phyloP scores from a whole-genome alignment of 2,113 vertebrate genomes.

The Paratilapia polleni region DNA sequence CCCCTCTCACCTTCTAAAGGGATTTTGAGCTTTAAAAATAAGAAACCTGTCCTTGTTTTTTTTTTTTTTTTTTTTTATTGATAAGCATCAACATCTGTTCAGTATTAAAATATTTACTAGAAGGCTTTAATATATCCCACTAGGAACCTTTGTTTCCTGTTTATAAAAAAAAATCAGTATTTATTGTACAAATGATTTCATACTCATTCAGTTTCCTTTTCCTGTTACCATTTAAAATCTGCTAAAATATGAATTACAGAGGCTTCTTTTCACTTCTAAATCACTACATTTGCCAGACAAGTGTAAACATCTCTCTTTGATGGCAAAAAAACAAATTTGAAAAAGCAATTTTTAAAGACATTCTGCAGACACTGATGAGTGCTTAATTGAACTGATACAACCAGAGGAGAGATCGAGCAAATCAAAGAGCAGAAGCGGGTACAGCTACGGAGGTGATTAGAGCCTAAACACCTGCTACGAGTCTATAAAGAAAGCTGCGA shows the following conservation, averaged over 20 bases:
- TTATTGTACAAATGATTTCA: background rate
- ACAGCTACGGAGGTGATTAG: background rate
- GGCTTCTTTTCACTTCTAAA: background rate
- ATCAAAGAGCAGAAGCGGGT: background rate
- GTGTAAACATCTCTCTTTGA: background rate
- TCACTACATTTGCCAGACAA: background rate
- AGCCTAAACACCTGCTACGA: background rate
- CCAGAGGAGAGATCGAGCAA: background rate
- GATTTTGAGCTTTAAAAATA: conserved; percentile 73
- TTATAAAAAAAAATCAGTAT: no score
- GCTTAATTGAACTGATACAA: background rate
- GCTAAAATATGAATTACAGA: background rate
- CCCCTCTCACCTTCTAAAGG: conserved; percentile 59
- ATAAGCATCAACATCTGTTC: background rate
- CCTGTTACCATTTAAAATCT: background rate
- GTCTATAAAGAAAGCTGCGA: background rate
- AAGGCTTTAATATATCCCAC: background rate
- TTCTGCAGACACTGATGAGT: background rate
- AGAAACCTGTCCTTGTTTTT: conserved; percentile 43
- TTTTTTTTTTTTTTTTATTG: background rate
- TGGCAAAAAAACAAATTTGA: background rate
- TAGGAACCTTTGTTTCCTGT: background rate
- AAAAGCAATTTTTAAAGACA: background rate
- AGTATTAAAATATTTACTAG: background rate
- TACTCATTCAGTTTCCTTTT: background rate